Conservation (phyloP, 2,797 vertebrate species). For the Eulemur coronatus region DNA sequence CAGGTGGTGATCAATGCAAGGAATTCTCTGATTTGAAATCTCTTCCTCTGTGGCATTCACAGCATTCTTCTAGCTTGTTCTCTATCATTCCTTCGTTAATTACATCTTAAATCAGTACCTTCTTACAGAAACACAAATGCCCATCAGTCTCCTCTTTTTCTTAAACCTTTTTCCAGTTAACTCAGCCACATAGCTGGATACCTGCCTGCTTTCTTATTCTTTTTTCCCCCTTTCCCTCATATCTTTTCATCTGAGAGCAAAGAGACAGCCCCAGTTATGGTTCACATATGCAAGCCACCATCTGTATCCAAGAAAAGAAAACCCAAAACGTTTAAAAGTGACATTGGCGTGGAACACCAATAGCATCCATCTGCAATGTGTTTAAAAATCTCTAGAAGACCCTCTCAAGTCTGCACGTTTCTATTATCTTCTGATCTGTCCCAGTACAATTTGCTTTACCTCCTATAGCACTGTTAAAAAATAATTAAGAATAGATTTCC, state of each 20-base stretch:
- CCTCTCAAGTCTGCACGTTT: background rate
- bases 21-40: background rate
- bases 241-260: background rate
- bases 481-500: background rate
- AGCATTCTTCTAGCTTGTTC: background rate
- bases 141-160: background rate
- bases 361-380: background rate
- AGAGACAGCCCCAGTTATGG: background rate
- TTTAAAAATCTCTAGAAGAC: constrained; percentile 8
- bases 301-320: background rate
- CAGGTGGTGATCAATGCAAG: background rate
- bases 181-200: background rate
- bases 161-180: background rate
- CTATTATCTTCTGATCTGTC: background rate
- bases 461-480: background rate
- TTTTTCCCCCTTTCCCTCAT: background rate
- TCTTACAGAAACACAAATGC: background rate
- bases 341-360: background rate
- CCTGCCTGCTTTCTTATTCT: background rate
- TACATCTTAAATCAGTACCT: background rate
- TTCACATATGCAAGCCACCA: background rate
- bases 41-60: background rate
- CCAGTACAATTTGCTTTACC: background rate
- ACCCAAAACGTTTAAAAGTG: background rate
- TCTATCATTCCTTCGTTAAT: background rate